Base-by-base conservation (phyloP, 53 echinoderm and acorn worm species). In the Pentamera pediparva region DNA sequence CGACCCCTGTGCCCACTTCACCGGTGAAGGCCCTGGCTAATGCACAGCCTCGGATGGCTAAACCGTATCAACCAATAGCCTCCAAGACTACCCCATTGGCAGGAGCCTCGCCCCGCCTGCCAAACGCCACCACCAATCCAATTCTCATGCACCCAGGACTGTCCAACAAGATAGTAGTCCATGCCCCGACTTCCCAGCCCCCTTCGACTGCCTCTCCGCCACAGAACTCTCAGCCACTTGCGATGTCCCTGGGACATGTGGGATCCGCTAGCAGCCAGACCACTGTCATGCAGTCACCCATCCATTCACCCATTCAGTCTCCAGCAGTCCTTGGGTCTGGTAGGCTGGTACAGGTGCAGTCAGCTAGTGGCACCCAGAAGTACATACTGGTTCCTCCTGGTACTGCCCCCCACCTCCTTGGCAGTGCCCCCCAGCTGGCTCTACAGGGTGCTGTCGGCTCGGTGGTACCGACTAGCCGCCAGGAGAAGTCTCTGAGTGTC, bases 151-250 rank as follows among this genome's bases (percentile, higher is more conserved):
- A 85, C 56, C 76, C 89, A 34, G 79, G 86, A 22, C 74, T 89
- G 51, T 89, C 90, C 0, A 86, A 86, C 32, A 89, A 89, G 56
- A 86, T 89, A 65, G 86, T 89, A 57, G 90, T 89, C 37, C 86
- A 86, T 61, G 86, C 86, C 7, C 75, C 76, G 58, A 52, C 83
- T 18, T 62, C 78, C 22, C 84, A 84, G 49, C 22, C 49, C 3
- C 40, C 36, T 48, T 37, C 69, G 8, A 62, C 35, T 12, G 31
- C 67, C 24, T 27, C 41, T 15, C 29, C 67, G 12, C 39, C 67
- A 4, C 39, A 40, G 4, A 67, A 29, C 31, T 43, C 27, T 15
- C 39, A 67, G 24, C 41, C 67, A 43, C 30, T 67, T 11, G 40
- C 67, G 18, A 2, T 67, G 27, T 41, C 67, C 13, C 41, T 45